These are phyloP conservation scores for Drosophila dunni DNA, from an alignment of 1,140 invertebrate species.

Conservation along the genomic window DNA sequence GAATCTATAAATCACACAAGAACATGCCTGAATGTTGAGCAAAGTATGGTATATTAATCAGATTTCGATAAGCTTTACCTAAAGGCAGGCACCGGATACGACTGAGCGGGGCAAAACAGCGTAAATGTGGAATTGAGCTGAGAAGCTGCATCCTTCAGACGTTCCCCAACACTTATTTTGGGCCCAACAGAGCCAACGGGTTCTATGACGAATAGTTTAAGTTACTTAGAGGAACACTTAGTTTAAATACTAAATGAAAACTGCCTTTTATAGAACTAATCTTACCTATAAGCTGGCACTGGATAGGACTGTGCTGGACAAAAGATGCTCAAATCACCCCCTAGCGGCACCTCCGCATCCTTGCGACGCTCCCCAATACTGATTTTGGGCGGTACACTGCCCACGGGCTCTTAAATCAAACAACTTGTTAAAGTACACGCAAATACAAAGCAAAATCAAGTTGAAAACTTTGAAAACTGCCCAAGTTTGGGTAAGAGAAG, in stretches of 20 bases:
- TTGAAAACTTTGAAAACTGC: conserved; percentile 64
- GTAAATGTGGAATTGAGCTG: conserved; percentile 78
- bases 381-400: conserved; percentile 89
- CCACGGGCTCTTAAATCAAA: conserved; percentile 87
- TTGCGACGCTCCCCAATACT: conserved; percentile 87
- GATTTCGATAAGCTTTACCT: conserved; percentile 85
- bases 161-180: conserved; percentile 87
- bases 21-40: conserved; percentile 63
- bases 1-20: background rate
- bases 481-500: background rate
- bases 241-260: conserved; percentile 42
- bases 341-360: conserved; percentile 75
- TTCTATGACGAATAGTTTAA: conserved; percentile 85
- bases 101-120: conserved; percentile 87
- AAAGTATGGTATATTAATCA: background rate
- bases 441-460: conserved; percentile 8
- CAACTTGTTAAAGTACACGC: conserved; percentile 29
- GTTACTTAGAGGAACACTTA: background rate
- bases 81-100: conserved; percentile 88
- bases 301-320: conserved; percentile 89
- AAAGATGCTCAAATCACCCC: conserved; percentile 72
- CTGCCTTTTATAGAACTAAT: conserved; percentile 33
- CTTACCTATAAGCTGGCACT: conserved; percentile 89
- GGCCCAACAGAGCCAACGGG: conserved; percentile 89
- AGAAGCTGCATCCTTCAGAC: conserved; percentile 86